Percentiles rank a stretch among this genome's conserved stretches.
Conservation (phyloP, 2,888 invertebrate genomes). For the Tholera decimalis region DNA sequence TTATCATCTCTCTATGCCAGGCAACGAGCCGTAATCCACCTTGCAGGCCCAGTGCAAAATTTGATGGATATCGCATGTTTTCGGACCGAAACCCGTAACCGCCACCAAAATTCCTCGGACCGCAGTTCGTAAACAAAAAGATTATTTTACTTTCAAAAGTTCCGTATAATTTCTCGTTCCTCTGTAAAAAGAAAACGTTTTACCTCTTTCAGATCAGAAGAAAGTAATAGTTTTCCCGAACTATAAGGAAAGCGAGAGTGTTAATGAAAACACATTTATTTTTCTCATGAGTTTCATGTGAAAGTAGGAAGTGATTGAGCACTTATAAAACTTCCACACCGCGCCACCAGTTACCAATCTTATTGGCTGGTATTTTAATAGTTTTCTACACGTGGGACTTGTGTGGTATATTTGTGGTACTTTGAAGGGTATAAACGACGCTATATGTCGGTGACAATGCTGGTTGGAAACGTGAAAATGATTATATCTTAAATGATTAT, state of each 20-base stretch:
- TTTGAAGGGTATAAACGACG: neutral
- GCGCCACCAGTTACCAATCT: conserved; percentile 28
- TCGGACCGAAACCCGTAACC: no score
- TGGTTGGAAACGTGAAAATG: neutral
- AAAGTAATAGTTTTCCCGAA: conserved; percentile 11
- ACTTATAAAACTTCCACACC: conserved; percentile 52
- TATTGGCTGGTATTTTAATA: conserved; percentile 41
- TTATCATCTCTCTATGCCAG: no score
- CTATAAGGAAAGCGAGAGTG: conserved; percentile 22
- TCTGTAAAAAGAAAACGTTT: conserved; percentile 4
- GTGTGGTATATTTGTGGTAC: neutral
- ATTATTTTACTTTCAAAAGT: neutral
- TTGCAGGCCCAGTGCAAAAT: no score
- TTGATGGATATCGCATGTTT: no score
- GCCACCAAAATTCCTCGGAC: no score
- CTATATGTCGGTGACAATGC: neutral
- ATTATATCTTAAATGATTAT: no score
- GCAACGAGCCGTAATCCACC: no score
- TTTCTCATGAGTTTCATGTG: conserved; percentile 40
- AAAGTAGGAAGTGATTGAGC: conserved; percentile 54
- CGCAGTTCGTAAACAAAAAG: neutral
- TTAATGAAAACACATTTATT: conserved; percentile 23
- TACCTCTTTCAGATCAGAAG: conserved; percentile 16
- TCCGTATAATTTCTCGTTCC: neutral
- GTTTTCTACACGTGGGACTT: conserved; percentile 33